Evolutionary conservation across 2,797 vertebrate genomes (phyloP).

Genomic region (Apodemus agrarius): DNA sequence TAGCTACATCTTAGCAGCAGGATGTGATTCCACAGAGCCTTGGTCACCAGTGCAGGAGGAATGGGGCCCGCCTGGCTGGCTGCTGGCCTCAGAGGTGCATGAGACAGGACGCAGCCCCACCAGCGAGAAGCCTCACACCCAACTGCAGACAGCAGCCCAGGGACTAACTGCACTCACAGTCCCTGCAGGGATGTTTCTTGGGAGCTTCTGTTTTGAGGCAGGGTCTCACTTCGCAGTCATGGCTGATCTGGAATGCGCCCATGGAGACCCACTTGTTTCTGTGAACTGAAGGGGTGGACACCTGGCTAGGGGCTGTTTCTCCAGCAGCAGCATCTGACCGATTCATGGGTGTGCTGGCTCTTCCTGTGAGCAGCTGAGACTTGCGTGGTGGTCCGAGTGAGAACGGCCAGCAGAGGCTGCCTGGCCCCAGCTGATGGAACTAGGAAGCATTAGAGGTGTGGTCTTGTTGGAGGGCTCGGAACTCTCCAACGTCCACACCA

Average conservation of each 20-base stretch:
- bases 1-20: background rate
- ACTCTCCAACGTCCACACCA: background rate
- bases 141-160: background rate
- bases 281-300: background rate
- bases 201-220: background rate
- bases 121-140: background rate
- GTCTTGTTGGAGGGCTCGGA: background rate
- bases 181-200: background rate
- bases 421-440: background rate
- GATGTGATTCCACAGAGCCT: background rate
- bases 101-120: background rate
- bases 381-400: background rate
- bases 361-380: background rate
- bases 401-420: background rate
- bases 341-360: background rate
- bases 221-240: background rate
- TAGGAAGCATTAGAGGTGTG: background rate
- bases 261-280: background rate
- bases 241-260: background rate
- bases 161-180: too few species aligned
- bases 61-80: background rate
- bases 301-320: background rate
- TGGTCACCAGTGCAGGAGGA: background rate
- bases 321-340: background rate
- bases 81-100: background rate